Evolutionary conservation across 2,797 vertebrate genomes (phyloP).

Genomic region (Otus scops): DNA sequence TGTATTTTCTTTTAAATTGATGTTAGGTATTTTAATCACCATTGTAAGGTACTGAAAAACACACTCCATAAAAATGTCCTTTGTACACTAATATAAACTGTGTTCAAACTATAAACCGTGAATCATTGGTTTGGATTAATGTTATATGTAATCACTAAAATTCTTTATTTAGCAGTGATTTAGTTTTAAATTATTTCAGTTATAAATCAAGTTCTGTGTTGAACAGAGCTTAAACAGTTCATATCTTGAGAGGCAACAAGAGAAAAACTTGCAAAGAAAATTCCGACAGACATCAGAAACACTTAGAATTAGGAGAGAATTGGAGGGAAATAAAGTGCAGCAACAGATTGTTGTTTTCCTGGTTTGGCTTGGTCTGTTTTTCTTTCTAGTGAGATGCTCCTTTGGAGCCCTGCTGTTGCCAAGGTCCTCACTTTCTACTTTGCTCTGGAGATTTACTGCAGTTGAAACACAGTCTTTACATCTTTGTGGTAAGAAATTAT

Average conservation of each 20-base stretch:
- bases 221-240: not conserved
- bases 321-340: not conserved
- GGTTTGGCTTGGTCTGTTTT: not conserved
- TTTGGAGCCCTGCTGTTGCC: not conserved
- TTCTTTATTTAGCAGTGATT: conserved; percentile 26
- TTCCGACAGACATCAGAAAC: not conserved
- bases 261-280: not conserved
- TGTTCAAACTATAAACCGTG: conserved; percentile 31
- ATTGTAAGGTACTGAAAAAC: not conserved
- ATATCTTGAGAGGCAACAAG: not conserved
- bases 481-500: not conserved
- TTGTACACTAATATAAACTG: not conserved
- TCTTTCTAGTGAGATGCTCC: not conserved
- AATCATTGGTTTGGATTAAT: not conserved
- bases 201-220: conserved; percentile 28
- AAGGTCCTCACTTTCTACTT: not conserved
- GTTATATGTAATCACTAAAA: conserved; percentile 28
- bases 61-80: not conserved
- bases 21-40: not conserved
- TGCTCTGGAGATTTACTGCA: not conserved
- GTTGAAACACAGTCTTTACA: not conserved
- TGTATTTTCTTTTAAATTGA: not conserved
- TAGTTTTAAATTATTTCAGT: conserved; percentile 7
- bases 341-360: not conserved
- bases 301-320: not conserved